Evolutionary conservation across 2,113 vertebrate species (phyloP).

Genomic region (Phylloscopus trochiloides): DNA sequence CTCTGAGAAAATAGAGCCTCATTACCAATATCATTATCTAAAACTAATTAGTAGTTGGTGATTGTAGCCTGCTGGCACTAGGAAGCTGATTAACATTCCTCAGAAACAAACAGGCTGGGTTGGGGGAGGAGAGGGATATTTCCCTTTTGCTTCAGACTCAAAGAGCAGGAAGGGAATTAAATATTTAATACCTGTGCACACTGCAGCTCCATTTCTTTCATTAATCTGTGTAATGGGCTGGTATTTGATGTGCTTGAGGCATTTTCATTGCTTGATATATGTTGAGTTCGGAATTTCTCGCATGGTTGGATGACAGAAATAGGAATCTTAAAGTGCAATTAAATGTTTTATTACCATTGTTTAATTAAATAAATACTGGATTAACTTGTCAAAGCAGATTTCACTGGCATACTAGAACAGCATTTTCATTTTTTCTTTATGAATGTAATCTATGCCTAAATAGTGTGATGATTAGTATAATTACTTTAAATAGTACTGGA

Average conservation of each 20-base stretch:
- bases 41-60: conserved; percentile 57
- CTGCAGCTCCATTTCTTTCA: not conserved
- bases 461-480: not conserved
- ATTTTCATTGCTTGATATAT: not conserved
- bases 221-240: not conserved
- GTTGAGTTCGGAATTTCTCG: not conserved
- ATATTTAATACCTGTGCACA: not conserved
- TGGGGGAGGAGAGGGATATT: not conserved
- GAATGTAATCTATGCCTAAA: not conserved
- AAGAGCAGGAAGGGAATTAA: not conserved
- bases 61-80: conserved; percentile 44
- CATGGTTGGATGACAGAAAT: not conserved
- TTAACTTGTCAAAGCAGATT: conserved; percentile 45
- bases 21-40: conserved; percentile 49
- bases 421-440: not conserved
- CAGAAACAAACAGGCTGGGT: not conserved
- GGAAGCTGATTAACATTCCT: conserved; percentile 50
- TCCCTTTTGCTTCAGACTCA: not conserved
- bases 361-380: conserved; percentile 27
- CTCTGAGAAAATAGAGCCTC: conserved; percentile 13
- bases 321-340: not conserved
- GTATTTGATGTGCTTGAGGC: not conserved
- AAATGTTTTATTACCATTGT: conserved; percentile 32
- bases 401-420: not conserved
- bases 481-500: not conserved